Evolutionary conservation across 2,797 vertebrate genomes (phyloP), one percentile per base, ranked within the genome.

Genomic region (Sebastes hopkinsi): DNA sequence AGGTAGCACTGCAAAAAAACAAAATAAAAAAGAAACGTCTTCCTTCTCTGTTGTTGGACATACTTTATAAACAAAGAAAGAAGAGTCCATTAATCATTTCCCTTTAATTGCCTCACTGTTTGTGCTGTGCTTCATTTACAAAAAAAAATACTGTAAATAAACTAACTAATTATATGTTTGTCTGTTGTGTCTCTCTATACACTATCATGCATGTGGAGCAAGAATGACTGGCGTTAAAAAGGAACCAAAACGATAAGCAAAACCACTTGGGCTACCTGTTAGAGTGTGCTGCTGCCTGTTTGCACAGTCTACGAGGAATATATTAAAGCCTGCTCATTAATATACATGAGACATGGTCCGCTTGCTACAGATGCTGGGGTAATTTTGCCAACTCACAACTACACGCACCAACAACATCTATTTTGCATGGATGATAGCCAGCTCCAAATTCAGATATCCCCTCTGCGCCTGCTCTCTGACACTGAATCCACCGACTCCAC

Each of bases 291-390:
- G 68, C 84, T 88, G 87, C 85, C 76, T 88, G 77, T 93, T 92
- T 90, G 84, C 86, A 82, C 90, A 85, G 90, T 77, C 90, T 86
- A 88, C 55, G 54, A 91, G 89, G 92, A 94, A 94, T 94, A 92
- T 85, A 93, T 94, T 94, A 92, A 89, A 91, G 81, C 72, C 23
- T 22, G 65, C 84, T 94, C 91, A 95, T 94, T 88, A 94, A 95
- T 94, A 95, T 89, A 93, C 92, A 95, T 94, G 90, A 94, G 93
- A 91, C 89, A 93, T 81, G 94, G 83, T 94, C 91, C 59, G 82
- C 91, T 93, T 90, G 89, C 90, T 90, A 92, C 93, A 95, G 93
- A 95, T 93, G 94, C 92, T 86, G 87, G 85, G 88, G 74, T 93
- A 89, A 94, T 94, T 94, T 92, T 67, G 75, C 90, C 92, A 91